A percentile compares a stretch with the other conserved stretches of the same genome.
These are phyloP conservation scores for Aphidius colemani DNA, from an alignment of 2,888 invertebrate genomes.

Conservation along the genomic window DNA sequence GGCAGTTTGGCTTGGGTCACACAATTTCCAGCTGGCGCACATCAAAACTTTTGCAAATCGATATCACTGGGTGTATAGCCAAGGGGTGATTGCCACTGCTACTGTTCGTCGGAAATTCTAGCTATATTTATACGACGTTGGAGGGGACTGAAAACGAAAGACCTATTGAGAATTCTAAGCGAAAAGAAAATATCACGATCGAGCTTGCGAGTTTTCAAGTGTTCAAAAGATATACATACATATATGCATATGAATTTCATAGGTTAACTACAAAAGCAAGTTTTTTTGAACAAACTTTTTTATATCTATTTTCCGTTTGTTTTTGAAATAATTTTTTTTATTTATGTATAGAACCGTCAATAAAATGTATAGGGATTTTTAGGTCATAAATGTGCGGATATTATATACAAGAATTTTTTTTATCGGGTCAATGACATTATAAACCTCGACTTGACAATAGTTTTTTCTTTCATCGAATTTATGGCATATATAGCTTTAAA, in stretches of 20 bases:
- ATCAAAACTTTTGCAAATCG: conserved; percentile 33
- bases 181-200: conserved; percentile 4
- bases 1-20: conserved; percentile 14
- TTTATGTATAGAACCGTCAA: conserved; percentile 13
- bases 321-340: too few species aligned
- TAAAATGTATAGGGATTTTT: conserved; percentile 18
- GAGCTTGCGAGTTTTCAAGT: conserved; percentile 4
- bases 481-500: too few species aligned
- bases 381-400: conserved; percentile 16
- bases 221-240: background rate
- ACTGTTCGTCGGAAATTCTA: too few species aligned
- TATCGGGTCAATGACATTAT: conserved; percentile 21
- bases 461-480: background rate
- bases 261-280: background rate
- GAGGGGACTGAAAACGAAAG: background rate
- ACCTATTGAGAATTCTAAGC: conserved; percentile 23
- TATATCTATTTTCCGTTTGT: too few species aligned
- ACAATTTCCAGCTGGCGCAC: conserved; percentile 32
- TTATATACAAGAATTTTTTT: background rate
- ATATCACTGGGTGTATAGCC: conserved; percentile 28
- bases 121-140: too few species aligned
- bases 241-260: too few species aligned
- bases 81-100: background rate
- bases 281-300: background rate
- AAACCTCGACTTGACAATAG: conserved; percentile 13